A percentile compares a stretch with the other conserved stretches of the same genome.
These are phyloP conservation scores for Aproaerema taeniolella DNA, from an alignment of 2,888 invertebrate species.

Conservation along the genomic window DNA sequence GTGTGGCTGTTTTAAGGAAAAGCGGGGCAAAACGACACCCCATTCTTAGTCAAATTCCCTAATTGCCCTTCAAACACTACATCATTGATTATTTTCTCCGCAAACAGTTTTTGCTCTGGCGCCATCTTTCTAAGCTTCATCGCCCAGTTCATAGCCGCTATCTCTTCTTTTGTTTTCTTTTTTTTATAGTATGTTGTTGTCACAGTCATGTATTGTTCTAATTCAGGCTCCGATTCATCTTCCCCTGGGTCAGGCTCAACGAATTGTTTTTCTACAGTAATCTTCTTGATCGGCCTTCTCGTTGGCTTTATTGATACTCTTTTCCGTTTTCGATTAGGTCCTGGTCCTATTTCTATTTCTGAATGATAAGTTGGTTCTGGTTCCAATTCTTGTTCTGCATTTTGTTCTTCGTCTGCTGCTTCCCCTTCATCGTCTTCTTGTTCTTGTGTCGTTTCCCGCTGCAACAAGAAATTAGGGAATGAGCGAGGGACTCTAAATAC, in stretches of 20 bases:
- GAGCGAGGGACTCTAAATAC: no score
- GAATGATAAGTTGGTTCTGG: no score
- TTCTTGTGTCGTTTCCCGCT: no score
- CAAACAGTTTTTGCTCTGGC: constrained; percentile 12
- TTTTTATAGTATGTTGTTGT: constrained; percentile 7
- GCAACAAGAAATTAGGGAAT: no score
- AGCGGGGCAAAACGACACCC: neutral
- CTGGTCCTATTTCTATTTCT: neutral
- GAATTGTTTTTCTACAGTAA: neutral
- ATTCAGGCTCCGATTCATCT: neutral
- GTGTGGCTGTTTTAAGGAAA: no score
- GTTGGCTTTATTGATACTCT: no score
- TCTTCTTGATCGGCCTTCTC: neutral
- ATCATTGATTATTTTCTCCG: constrained; percentile 16
- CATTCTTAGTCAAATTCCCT: constrained; percentile 6
- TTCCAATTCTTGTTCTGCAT: neutral
- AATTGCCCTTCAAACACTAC: constrained; percentile 11
- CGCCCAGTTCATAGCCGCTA: constrained; percentile 12
- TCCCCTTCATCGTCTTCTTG: no score
- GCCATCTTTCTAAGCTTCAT: constrained; percentile 11
- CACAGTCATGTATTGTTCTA: constrained; percentile 6
- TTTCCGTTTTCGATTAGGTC: neutral
- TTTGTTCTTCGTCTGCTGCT: neutral
- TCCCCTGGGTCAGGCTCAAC: neutral
- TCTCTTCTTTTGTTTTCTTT: constrained; percentile 2